Evolutionary conservation across 2,888 invertebrate genomes (phyloP).

Genomic region (Callyntrura sp.): DNA sequence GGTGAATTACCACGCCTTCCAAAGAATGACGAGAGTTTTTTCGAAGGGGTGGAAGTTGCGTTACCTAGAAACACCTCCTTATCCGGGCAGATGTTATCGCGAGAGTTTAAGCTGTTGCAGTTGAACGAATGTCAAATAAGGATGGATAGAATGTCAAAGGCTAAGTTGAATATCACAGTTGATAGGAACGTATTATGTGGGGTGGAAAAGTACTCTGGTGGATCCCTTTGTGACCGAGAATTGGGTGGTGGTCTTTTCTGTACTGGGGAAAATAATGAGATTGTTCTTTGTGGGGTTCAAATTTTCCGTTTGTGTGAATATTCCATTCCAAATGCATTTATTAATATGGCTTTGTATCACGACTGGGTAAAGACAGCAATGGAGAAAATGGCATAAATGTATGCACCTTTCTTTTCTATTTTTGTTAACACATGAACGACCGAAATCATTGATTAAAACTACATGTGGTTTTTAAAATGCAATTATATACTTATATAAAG

Average conservation of each 20-base stretch:
- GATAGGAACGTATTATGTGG: slow-evolving; percentile 22
- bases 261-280: background rate
- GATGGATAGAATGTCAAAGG: background rate
- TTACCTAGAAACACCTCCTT: background rate
- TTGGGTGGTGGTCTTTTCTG: slow-evolving; percentile 50
- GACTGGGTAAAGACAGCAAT: no score
- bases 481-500: no score
- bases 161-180: background rate
- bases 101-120: background rate
- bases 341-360: background rate
- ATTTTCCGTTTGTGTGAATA: slow-evolving; percentile 26
- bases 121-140: background rate
- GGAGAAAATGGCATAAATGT: no score
- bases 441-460: no score
- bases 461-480: no score
- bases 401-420: no score
- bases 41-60: background rate
- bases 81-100: background rate
- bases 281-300: slow-evolving; percentile 58
- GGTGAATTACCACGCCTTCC: background rate
- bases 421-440: no score
- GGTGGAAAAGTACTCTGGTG: slow-evolving; percentile 56
- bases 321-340: slow-evolving; percentile 55
- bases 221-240: slow-evolving; percentile 45
- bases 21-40: background rate